phyloP scores from a whole-genome alignment of 2,888 invertebrate genomes.

The Bellardia bayeri region DNA sequence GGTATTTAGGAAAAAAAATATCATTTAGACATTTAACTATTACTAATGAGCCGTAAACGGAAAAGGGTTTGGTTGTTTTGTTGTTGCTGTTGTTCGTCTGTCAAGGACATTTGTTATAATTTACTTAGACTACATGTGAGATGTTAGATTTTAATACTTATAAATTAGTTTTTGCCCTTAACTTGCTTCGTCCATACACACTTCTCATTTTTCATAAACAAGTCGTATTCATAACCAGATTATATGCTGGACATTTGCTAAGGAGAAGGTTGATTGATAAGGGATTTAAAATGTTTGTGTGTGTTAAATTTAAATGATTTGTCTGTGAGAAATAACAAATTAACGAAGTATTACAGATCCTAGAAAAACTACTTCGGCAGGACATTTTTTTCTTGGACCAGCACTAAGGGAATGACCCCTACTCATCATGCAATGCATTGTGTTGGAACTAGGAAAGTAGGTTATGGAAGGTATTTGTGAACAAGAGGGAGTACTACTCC shows the following conservation, averaged over 20 bases:
- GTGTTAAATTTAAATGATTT: neutral
- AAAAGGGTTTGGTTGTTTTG: conserved; percentile 61
- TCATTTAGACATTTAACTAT: conserved; percentile 63
- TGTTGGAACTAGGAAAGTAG: too few species aligned
- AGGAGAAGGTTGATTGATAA: conserved; percentile 28
- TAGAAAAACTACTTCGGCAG: too few species aligned
- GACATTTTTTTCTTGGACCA: too few species aligned
- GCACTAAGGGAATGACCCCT: too few species aligned
- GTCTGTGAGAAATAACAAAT: too few species aligned
- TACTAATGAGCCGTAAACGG: conserved; percentile 66
- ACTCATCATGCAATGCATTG: too few species aligned
- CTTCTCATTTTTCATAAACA: neutral
- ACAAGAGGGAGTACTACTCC: too few species aligned
- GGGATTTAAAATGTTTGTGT: neutral
- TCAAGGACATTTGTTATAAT: conserved; percentile 77
- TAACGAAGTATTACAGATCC: too few species aligned
- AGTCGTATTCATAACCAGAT: conserved; percentile 60
- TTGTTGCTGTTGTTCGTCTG: conserved; percentile 63
- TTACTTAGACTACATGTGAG: conserved; percentile 73
- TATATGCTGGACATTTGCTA: conserved; percentile 10
- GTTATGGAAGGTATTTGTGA: too few species aligned
- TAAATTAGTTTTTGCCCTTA: conserved; percentile 67
- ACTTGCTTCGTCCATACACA: neutral
- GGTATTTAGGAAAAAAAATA: conserved; percentile 18
- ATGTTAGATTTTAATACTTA: conserved; percentile 68